Percentiles rank a stretch among this genome's conserved stretches.
These are phyloP conservation scores for Xylota sylvarum DNA, from an alignment of 2,888 invertebrate species.

Conservation along the genomic window DNA sequence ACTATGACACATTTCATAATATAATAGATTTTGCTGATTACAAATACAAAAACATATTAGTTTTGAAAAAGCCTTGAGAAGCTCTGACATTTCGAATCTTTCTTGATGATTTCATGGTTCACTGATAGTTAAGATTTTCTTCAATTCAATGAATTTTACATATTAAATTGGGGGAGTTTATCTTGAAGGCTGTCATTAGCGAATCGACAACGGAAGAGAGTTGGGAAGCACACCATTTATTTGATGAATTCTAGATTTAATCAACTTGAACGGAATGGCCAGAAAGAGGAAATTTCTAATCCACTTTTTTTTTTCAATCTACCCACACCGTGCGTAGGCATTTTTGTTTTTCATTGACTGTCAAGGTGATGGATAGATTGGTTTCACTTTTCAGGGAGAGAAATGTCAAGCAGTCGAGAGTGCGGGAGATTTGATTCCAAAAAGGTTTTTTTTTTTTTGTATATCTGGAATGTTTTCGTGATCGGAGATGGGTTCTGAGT, in stretches of 20 bases:
- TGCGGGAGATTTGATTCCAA: not conserved
- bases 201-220: not conserved
- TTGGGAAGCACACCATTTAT: not conserved
- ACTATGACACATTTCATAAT: not conserved
- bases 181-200: not conserved
- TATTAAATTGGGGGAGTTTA: not conserved
- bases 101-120: not conserved
- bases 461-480: too few relatives aligned
- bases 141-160: not conserved
- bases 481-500: too few relatives aligned
- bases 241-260: not conserved
- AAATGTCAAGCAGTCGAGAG: not conserved
- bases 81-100: not conserved
- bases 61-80: not conserved
- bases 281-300: not conserved
- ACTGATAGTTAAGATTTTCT: not conserved
- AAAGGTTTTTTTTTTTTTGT: too few relatives aligned
- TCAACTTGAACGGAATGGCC: not conserved
- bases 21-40: not conserved
- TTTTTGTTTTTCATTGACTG: not conserved
- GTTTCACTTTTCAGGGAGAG: not conserved
- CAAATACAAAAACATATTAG: too few relatives aligned
- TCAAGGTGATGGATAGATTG: conserved; percentile 1
- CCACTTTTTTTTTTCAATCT: not conserved
- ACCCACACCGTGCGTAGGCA: not conserved